Conservation (phyloP, 2,797 vertebrate species). For the Micromesistius poutassou region DNA sequence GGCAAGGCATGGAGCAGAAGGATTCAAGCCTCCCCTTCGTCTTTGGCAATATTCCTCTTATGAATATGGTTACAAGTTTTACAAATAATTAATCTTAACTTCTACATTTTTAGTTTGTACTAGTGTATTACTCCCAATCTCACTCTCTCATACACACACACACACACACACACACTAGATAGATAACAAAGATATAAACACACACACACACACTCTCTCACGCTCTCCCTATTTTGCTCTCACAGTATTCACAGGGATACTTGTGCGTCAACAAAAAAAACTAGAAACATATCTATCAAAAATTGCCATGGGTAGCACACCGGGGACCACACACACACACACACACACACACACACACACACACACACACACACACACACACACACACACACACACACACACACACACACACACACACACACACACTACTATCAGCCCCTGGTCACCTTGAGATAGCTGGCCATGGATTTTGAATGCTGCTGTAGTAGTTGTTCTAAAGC, state of each 20-base stretch:
- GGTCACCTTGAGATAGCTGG: neutral
- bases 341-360: constrained; percentile 6
- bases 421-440: neutral
- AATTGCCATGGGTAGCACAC: neutral
- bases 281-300: neutral
- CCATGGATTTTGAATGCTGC: neutral
- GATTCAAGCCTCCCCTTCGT: constrained; percentile 38
- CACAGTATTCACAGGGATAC: neutral
- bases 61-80: neutral
- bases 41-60: constrained; percentile 13
- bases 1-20: constrained; percentile 34
- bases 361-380: constrained; percentile 14
- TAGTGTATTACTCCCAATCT: neutral
- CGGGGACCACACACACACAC: neutral
- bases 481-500: neutral
- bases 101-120: neutral
- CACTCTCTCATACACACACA: neutral
- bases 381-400: neutral
- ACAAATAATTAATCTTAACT: neutral
- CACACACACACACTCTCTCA: no score
- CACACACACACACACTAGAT: neutral
- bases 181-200: no score
- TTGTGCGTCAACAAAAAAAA: neutral
- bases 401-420: no score
- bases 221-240: no score